Percentiles rank a stretch among this genome's conserved stretches.
Conservation (phyloP, 2,113 vertebrate genomes). For the Myrmecophaga tridactyla region DNA sequence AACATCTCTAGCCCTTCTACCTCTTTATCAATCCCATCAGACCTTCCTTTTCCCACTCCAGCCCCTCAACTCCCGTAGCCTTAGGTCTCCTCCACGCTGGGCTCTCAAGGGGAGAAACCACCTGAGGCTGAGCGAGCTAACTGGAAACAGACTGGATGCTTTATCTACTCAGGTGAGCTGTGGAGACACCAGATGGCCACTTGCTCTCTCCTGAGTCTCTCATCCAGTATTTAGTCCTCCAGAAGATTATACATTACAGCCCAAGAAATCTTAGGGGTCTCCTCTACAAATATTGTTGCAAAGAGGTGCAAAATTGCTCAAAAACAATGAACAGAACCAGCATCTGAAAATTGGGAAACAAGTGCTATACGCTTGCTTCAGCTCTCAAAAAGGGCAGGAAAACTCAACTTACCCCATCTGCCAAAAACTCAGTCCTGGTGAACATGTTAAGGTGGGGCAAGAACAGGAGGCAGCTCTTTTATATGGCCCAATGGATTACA, state of each 20-base stretch:
- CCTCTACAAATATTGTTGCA: background rate
- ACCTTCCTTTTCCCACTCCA: background rate
- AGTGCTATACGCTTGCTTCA: background rate
- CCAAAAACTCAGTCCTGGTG: background rate
- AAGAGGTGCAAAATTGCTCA: background rate
- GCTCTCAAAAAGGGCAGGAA: background rate
- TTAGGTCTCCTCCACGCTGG: background rate
- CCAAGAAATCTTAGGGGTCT: background rate
- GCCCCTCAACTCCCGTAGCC: background rate
- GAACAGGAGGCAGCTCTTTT: background rate
- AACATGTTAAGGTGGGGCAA: background rate
- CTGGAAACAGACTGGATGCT: background rate
- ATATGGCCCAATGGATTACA: background rate
- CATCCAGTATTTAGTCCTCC: background rate
- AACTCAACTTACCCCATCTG: background rate
- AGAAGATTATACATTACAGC: background rate
- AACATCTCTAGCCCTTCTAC: too few relatives aligned
- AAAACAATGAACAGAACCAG: background rate
- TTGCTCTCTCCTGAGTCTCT: background rate
- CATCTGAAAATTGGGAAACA: background rate
- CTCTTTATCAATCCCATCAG: background rate
- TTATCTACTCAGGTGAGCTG: background rate
- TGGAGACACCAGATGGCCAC: background rate
- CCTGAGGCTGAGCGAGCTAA: background rate
- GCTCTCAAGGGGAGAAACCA: background rate